Conservation (phyloP, 2,797 vertebrate genomes). For the Phoeniculus purpureus region DNA sequence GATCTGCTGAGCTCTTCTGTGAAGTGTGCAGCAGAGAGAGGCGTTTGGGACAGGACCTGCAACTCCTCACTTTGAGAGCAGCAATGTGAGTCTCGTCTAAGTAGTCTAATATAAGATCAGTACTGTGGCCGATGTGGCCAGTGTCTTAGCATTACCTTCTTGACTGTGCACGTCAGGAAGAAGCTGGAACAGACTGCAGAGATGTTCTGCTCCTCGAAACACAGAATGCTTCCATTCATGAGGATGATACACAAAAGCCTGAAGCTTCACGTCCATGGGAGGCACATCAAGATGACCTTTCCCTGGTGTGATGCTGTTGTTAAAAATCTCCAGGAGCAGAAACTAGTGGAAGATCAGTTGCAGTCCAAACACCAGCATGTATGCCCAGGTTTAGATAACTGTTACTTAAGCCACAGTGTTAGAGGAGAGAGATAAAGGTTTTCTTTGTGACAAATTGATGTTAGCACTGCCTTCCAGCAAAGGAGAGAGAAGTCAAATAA, state of each 20-base stretch:
- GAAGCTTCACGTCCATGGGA: neutral
- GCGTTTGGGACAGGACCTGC: neutral
- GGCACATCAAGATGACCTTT: neutral
- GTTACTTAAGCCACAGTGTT: neutral
- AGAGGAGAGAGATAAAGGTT: neutral
- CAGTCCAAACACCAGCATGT: neutral
- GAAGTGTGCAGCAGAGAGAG: neutral
- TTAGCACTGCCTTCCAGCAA: neutral
- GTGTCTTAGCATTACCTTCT: fast-evolving
- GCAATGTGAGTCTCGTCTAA: neutral
- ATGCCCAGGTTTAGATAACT: neutral
- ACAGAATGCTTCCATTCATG: neutral
- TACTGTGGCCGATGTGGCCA: neutral
- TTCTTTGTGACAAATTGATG: neutral
- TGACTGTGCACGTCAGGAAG: fast-evolving
- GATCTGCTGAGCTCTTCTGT: neutral
- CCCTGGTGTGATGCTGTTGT: neutral
- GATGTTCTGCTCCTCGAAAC: neutral
- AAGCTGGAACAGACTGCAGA: neutral
- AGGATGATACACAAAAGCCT: neutral
- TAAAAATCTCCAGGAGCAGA: neutral
- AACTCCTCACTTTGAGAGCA: neutral
- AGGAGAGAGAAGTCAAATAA: neutral
- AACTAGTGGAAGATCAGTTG: neutral
- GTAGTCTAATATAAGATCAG: neutral